Conservation (phyloP, 2,888 invertebrate species). For the Cataglyphis cursor region DNA sequence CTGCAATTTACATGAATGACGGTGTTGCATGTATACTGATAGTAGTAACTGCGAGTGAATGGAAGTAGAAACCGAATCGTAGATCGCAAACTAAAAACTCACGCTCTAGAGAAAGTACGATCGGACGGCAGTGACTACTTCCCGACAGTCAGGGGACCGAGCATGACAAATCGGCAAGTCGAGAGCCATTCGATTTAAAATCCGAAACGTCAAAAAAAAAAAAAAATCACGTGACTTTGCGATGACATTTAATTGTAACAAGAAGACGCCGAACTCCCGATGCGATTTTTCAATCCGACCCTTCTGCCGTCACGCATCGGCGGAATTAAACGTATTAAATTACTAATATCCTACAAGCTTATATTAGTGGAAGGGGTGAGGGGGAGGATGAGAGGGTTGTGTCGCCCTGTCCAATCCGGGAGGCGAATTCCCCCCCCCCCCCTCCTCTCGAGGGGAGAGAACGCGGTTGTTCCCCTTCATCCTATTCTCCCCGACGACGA, state of each 20-base stretch:
- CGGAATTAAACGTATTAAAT: slow-evolving; percentile 81
- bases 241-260: not conserved
- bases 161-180: slow-evolving; percentile 9
- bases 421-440: slow-evolving; percentile 57
- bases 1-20: slow-evolving; percentile 32
- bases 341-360: slow-evolving; percentile 76
- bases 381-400: slow-evolving; percentile 70
- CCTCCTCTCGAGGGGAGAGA: slow-evolving; percentile 30
- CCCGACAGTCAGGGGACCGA: slow-evolving; percentile 7
- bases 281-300: not conserved
- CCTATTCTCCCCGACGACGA: slow-evolving; percentile 70
- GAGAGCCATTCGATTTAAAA: not conserved
- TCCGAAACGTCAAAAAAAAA: not conserved
- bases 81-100: slow-evolving; percentile 36
- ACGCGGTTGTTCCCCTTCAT: slow-evolving; percentile 39
- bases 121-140: slow-evolving; percentile 31
- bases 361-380: slow-evolving; percentile 44
- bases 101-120: slow-evolving; percentile 48
- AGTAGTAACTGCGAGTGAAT: slow-evolving; percentile 33
- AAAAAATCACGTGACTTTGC: not conserved
- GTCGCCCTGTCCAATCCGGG: slow-evolving; percentile 66
- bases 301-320: slow-evolving; percentile 29
- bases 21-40: not conserved
- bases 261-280: too few relatives aligned
- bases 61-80: slow-evolving; percentile 50